Conservation (phyloP, 2,113 vertebrate species). For the Colinus virginianus region DNA sequence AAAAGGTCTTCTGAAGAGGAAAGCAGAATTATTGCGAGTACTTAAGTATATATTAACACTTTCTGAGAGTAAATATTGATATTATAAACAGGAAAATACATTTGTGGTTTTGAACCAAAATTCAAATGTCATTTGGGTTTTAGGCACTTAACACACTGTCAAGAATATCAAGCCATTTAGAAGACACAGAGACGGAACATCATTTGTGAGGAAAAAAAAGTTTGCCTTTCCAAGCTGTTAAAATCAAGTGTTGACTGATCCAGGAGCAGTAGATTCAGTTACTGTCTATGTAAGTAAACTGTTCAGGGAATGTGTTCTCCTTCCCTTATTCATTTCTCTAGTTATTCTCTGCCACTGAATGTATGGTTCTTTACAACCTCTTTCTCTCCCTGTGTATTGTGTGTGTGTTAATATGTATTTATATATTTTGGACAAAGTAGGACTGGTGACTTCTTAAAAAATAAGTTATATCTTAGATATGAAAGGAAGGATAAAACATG, state of each 20-base stretch:
- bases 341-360: neutral
- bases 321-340: neutral
- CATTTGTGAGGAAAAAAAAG: accelerated
- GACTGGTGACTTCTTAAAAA: neutral
- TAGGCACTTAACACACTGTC: neutral
- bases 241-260: neutral
- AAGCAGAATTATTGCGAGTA: neutral
- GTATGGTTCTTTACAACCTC: neutral
- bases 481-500: neutral
- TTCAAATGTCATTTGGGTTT: neutral
- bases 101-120: neutral
- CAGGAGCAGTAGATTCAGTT: neutral
- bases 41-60: neutral
- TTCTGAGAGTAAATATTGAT: neutral
- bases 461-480: neutral
- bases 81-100: neutral
- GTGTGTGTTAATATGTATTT: neutral
- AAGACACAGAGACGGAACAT: neutral
- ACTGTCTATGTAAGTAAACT: neutral
- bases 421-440: neutral
- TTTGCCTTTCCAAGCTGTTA: neutral
- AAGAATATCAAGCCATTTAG: neutral
- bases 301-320: neutral
- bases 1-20: slow-evolving; percentile 22
- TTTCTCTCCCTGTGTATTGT: neutral